Evolutionary conservation across 2,797 vertebrate genomes (phyloP).

Genomic region (Melanotaenia boesemani): DNA sequence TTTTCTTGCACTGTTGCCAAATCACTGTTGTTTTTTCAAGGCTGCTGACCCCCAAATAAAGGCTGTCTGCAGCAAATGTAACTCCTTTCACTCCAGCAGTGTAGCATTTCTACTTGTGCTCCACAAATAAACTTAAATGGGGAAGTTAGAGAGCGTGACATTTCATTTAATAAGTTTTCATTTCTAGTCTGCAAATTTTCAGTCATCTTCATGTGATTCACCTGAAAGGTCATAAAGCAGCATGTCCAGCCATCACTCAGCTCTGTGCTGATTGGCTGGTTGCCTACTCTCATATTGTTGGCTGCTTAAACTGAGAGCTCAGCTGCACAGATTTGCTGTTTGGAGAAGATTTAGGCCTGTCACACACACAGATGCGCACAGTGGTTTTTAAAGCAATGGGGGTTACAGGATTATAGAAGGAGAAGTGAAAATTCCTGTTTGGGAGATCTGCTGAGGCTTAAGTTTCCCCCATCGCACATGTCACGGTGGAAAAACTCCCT

Average conservation of each 20-base stretch:
- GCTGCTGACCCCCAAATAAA: slow-evolving; percentile 62
- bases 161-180: slow-evolving; percentile 45
- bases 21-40: slow-evolving; percentile 62
- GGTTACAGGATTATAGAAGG: slow-evolving; percentile 75
- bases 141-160: slow-evolving; percentile 35
- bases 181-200: slow-evolving; percentile 72
- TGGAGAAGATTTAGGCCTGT: slow-evolving; percentile 87
- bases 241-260: slow-evolving; percentile 68
- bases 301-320: slow-evolving; percentile 62
- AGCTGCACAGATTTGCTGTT: slow-evolving; percentile 79
- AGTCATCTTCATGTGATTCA: slow-evolving; percentile 72
- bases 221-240: slow-evolving; percentile 67
- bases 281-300: slow-evolving; percentile 65
- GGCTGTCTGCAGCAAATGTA: slow-evolving; percentile 45
- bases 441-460: slow-evolving; percentile 80
- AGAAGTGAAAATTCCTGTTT: slow-evolving; percentile 87
- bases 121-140: slow-evolving; percentile 59
- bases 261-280: slow-evolving; percentile 65
- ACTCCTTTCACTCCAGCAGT: slow-evolving; percentile 42
- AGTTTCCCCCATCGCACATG: slow-evolving; percentile 73
- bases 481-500: slow-evolving; percentile 75
- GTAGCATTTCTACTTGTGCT: slow-evolving; percentile 29
- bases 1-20: slow-evolving; percentile 57
- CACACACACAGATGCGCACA: slow-evolving; percentile 70
- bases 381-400: slow-evolving; percentile 76